Base-by-base conservation (phyloP, 2,113 vertebrate genomes). In the Zosterops japonicus region DNA sequence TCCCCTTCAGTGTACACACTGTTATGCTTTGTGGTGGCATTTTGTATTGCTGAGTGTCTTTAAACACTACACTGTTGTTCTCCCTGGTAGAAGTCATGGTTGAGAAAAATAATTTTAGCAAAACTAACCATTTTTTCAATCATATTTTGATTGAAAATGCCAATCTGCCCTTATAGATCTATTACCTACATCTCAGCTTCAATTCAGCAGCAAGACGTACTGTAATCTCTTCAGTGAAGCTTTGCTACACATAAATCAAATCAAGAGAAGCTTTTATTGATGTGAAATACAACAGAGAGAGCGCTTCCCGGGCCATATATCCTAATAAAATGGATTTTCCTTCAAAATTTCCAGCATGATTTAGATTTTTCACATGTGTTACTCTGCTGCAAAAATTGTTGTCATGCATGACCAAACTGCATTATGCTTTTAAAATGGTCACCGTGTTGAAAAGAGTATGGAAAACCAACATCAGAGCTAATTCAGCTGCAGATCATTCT, bases 231-330 rank as follows among this genome's bases (percentile, higher is more conserved):
- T 50, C 2, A 3, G 23, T 41, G 21, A 91, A 92, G 52, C 4
- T 80, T 85, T 0, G 0, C 25, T 83, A 20, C 35, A 33, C 47
- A 75, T 39, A 70, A 92, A 94, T 90, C 76, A 90, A 92, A 93
- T 93, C 50, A 93, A 89, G 42, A 83, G 22, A 80, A 90, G 68
- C 14, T 92, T 88, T 92, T 81, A 80, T 78, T 80, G 82, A 46
- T 5, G 3, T 77, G 82, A 85, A 91, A 90, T 69, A 77, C 18
- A 88, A 90, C 57, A 39, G 42, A 83, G 57, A 93, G 53, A 79
- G 6, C 20, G 77, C 69, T 92, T 96, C 47, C 46, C 16, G 65
- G 50, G 15, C 19, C 47, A 25, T 39, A 52, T n/a, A 47, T 61
- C 42, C 88, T 59, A 72, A 86, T 70, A 69, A 90, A 88, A 89